Conservation (phyloP, 1,140 invertebrate genomes). For the Ceratina calcarata region DNA sequence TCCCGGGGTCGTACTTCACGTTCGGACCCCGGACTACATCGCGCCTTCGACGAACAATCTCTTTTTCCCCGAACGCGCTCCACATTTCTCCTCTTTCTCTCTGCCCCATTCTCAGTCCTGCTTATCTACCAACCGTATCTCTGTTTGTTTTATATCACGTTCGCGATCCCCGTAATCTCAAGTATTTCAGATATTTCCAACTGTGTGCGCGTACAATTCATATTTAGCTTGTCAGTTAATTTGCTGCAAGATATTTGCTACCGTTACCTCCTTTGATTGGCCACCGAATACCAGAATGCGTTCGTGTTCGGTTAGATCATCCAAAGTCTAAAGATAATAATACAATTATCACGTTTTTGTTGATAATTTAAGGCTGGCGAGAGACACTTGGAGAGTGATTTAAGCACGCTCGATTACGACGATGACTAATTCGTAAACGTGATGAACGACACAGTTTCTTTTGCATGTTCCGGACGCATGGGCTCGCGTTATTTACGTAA, state of each 20-base stretch:
- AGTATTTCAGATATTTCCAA: background rate
- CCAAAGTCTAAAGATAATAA: too few species aligned
- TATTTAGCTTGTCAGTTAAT: too few species aligned
- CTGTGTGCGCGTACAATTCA: background rate
- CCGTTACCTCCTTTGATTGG: too few species aligned
- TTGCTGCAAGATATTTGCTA: too few species aligned
- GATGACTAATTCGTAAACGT: background rate
- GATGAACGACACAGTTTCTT: slow-evolving; percentile 11
- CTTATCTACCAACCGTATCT: background rate
- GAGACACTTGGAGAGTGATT: too few species aligned
- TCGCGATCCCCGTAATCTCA: background rate
- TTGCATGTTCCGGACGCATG: slow-evolving; percentile 8
- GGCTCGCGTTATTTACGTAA: slow-evolving; percentile 37
- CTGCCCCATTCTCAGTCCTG: background rate
- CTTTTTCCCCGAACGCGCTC: background rate
- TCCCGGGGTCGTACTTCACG: slow-evolving; percentile 70
- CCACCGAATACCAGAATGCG: too few species aligned
- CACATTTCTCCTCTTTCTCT: background rate
- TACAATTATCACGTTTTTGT: too few species aligned
- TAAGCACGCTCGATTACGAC: background rate
- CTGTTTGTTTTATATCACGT: slow-evolving; percentile 7
- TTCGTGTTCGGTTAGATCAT: too few species aligned
- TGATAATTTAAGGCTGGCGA: too few species aligned
- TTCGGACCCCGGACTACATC: slow-evolving; percentile 56
- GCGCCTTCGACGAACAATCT: background rate